Evolutionary conservation across 1,140 invertebrate genomes (phyloP).

Genomic region (Patella vulgata): DNA sequence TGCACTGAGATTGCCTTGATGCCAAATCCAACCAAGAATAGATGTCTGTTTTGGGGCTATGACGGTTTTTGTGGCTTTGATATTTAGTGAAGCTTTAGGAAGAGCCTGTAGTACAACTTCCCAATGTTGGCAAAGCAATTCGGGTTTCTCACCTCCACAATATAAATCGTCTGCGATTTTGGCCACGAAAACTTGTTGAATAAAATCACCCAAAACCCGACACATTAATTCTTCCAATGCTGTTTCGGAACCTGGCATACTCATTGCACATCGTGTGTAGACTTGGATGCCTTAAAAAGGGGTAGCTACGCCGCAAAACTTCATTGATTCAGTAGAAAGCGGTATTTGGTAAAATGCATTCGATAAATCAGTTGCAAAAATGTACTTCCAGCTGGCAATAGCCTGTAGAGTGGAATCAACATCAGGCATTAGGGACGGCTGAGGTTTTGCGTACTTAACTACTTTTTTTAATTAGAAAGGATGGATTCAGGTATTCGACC

Average conservation of each 20-base stretch:
- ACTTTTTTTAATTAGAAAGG: slow-evolving; percentile 36
- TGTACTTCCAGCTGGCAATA: slow-evolving; percentile 31
- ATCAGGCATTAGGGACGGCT: slow-evolving; percentile 34
- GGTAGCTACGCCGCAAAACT: slow-evolving; percentile 24
- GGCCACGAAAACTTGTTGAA: slow-evolving; percentile 9
- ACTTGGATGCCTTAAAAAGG: slow-evolving; percentile 15
- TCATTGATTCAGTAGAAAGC: slow-evolving; percentile 16
- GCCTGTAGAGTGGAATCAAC: slow-evolving; percentile 18
- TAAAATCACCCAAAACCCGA: slow-evolving; percentile 17
- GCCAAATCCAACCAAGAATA: slow-evolving; percentile 33
- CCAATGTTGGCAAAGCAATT: slow-evolving; percentile 7
- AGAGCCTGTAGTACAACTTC: slow-evolving; percentile 13
- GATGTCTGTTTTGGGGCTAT: slow-evolving; percentile 13
- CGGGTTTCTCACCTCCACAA: background rate
- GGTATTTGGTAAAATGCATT: slow-evolving; percentile 31
- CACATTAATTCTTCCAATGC: slow-evolving; percentile 12
- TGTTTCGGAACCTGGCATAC: no score
- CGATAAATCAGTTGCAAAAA: slow-evolving; percentile 26
- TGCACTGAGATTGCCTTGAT: slow-evolving; percentile 15
- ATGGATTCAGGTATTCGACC: slow-evolving; percentile 31
- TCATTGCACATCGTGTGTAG: slow-evolving; percentile 13
- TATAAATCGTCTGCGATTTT: slow-evolving; percentile 26
- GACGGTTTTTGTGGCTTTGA: slow-evolving; percentile 13
- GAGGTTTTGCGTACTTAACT: slow-evolving; percentile 20
- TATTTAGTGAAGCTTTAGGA: background rate